Evolutionary conservation across 2,113 vertebrate species (phyloP), one percentile per base, ranked within the genome.

Genomic region (Cricetomys ansorgei): DNA sequence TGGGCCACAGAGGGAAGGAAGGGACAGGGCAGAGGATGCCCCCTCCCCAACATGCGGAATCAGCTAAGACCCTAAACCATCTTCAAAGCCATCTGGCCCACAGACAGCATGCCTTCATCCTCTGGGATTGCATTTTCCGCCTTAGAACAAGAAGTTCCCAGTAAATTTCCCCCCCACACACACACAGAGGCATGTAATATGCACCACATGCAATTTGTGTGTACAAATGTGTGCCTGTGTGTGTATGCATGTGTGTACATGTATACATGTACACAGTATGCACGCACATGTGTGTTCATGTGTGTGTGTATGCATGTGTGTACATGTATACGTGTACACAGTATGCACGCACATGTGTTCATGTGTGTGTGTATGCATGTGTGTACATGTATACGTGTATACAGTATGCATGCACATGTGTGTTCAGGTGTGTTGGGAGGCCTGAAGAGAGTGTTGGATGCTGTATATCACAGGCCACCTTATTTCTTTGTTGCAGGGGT

Each of bases 1-100:
- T 12, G 40, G 50, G 7, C 29, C 59, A 17, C 48, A 7, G 2
- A 0, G 1, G 25, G 88, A 31, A 79, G 12, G 13, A 29, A 12
- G 12, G 43, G 59, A 64, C 37, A 48, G 45, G 37, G 79, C 45
- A 76, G 77, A 89, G 81, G 19, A 55, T 67, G 15, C 0, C 64
- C 43, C 8, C 10, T 64, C 57, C 76, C 53, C 23, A 23, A n/a
- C 72, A 65, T 31, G 21, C 48, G 27, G n/a, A 45, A n/a, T 37
- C 89, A 81, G 37, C 69, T 65, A 88, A 80, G 64, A 25, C 37
- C 73, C 88, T 45, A 64, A 59, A 19, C 76, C 43, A 27, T 88
- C 81, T 75, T 91, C 92, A 91, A 85, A 88, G 67, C 67, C 89
- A 89, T 96, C 96, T 96, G 96, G 96, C 76, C 59, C 70, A 65